Conservation (phyloP, 2,113 vertebrate genomes). For the Baryphthengus martii region DNA sequence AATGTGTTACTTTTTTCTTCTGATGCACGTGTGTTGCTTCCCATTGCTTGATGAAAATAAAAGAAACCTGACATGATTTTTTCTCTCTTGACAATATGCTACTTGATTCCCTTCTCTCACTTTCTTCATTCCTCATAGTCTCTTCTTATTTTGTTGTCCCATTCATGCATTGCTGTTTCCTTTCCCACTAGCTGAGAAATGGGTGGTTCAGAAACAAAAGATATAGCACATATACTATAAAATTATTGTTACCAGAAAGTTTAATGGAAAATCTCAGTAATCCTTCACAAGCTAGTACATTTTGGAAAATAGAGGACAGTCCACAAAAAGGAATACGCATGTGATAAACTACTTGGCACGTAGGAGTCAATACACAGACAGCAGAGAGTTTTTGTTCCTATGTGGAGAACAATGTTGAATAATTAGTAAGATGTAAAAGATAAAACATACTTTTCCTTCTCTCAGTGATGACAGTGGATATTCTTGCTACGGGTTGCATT, state of each 20-base stretch:
- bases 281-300: neutral
- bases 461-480: neutral
- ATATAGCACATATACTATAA: neutral
- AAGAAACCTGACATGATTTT: neutral
- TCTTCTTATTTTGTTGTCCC: neutral
- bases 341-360: neutral
- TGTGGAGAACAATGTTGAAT: neutral
- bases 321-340: neutral
- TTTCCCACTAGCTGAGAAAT: neutral
- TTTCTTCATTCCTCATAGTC: neutral
- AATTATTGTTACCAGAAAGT: conserved; percentile 5
- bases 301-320: neutral
- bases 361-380: neutral
- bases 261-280: neutral
- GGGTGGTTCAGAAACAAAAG: neutral
- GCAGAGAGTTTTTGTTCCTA: neutral
- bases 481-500: neutral
- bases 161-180: neutral
- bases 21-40: conserved; percentile 11
- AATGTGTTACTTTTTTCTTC: conserved; percentile 25
- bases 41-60: conserved; percentile 1
- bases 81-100: neutral
- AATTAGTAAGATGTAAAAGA: neutral
- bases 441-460: neutral
- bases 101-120: neutral